Evolutionary conservation across 2,113 vertebrate genomes (phyloP).

Genomic region (Chlamydotis undulata): DNA sequence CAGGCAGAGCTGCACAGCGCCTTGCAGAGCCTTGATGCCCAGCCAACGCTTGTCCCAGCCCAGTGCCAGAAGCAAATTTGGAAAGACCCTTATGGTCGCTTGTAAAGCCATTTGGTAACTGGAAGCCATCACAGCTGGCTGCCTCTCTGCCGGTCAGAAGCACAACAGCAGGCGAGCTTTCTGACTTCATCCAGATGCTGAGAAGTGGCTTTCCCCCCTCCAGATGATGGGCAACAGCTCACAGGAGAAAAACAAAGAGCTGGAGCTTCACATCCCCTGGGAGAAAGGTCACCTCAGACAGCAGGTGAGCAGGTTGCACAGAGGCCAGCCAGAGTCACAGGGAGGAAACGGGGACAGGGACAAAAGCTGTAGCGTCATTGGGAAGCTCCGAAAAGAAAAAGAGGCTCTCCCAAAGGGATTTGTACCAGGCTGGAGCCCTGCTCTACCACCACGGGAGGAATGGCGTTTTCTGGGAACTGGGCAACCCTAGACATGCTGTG

Average conservation of each 20-base stretch:
- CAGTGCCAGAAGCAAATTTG: background rate
- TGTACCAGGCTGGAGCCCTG: background rate
- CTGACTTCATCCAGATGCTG: slow-evolving; percentile 53
- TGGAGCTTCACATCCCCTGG: slow-evolving; percentile 55
- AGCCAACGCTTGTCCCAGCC: background rate
- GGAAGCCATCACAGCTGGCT: background rate
- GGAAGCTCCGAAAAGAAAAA: background rate
- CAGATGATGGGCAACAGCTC: slow-evolving; percentile 69
- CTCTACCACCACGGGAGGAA: background rate
- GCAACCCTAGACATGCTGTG: background rate
- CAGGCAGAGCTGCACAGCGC: background rate
- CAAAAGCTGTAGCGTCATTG: background rate
- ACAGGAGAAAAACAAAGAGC: slow-evolving; percentile 64
- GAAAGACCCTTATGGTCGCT: background rate
- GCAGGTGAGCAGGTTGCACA: slow-evolving; percentile 46
- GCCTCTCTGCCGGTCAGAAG: background rate
- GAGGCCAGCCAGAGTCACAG: background rate
- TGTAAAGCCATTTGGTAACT: background rate
- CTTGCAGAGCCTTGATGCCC: background rate
- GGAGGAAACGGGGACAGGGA: background rate
- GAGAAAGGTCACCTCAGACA: slow-evolving; percentile 65
- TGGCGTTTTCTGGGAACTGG: background rate
- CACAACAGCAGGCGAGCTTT: background rate
- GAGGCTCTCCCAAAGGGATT: background rate
- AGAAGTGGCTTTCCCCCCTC: slow-evolving; percentile 72